Percentiles rank a stretch among this genome's conserved stretches.
Evolutionary conservation across 2,113 vertebrate genomes (phyloP).

Genomic region (Caloenas nicobarica): DNA sequence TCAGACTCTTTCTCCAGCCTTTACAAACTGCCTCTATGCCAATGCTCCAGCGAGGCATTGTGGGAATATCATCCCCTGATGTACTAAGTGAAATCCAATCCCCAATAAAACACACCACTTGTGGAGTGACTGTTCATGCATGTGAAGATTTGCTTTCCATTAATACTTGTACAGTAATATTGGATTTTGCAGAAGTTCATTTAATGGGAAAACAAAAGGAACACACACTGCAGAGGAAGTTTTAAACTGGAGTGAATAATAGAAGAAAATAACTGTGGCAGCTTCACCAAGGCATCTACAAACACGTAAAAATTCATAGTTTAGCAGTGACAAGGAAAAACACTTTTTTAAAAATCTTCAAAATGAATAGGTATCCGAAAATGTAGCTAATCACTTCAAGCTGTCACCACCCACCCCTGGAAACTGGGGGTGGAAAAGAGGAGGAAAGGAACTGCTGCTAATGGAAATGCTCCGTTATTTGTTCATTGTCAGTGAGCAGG

Average conservation of each 20-base stretch:
- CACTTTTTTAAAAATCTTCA: background rate
- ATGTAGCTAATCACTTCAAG: slow-evolving; percentile 37
- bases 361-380: slow-evolving; percentile 52
- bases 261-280: background rate
- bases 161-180: background rate
- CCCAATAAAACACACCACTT: background rate
- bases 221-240: background rate
- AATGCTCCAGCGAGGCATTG: background rate
- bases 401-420: slow-evolving; percentile 64
- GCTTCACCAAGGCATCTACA: background rate
- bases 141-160: background rate
- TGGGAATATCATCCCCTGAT: background rate
- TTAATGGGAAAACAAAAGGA: background rate
- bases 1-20: background rate
- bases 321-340: background rate
- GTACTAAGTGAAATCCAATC: background rate
- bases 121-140: background rate
- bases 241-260: background rate
- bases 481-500: slow-evolving; percentile 38
- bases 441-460: slow-evolving; percentile 43
- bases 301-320: background rate
- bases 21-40: background rate
- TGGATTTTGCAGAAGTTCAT: background rate
- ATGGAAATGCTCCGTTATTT: slow-evolving; percentile 34
- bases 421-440: slow-evolving; percentile 47